Conservation (phyloP, 2,113 vertebrate genomes). For the Takifugu flavidus region DNA sequence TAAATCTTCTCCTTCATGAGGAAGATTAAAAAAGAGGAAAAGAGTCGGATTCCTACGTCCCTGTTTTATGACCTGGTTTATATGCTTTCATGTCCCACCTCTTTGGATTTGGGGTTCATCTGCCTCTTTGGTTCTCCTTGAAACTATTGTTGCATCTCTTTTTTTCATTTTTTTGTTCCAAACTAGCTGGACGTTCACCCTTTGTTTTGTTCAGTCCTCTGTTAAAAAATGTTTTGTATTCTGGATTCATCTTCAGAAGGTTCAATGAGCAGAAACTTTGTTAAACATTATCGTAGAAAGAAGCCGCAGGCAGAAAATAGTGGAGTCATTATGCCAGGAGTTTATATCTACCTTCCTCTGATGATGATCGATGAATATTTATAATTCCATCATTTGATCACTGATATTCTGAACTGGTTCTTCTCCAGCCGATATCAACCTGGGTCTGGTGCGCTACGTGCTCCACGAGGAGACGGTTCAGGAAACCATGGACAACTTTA, state of each 20-base stretch:
- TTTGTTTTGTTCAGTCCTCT: not conserved
- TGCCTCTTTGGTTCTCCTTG: too few relatives aligned
- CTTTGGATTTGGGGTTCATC: too few relatives aligned
- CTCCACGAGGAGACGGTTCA: conserved; percentile 77
- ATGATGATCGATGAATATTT: too few relatives aligned
- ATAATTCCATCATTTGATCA: not conserved
- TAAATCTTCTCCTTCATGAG: too few relatives aligned
- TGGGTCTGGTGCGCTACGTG: conserved; percentile 88
- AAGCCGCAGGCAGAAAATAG: conserved; percentile 6
- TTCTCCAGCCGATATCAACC: conserved; percentile 86
- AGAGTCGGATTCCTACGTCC: too few relatives aligned
- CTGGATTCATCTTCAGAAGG: not conserved
- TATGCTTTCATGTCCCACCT: not conserved
- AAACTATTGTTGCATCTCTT: too few relatives aligned
- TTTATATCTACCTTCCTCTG: not conserved
- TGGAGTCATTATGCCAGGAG: conserved; percentile 8
- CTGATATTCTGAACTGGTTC: not conserved
- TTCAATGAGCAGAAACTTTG: conserved; percentile 9
- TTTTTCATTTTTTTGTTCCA: not conserved
- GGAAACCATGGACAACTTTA: conserved; percentile 87
- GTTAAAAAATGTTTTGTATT: not conserved
- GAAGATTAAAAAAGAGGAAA: too few relatives aligned
- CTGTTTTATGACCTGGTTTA: not conserved
- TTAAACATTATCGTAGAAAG: conserved; percentile 1
- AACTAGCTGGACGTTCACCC: conserved; percentile 5